A percentile compares a stretch with the other conserved stretches of the same genome.
Conservation (phyloP, 2,888 invertebrate species). For the Thymelicus acteon region DNA sequence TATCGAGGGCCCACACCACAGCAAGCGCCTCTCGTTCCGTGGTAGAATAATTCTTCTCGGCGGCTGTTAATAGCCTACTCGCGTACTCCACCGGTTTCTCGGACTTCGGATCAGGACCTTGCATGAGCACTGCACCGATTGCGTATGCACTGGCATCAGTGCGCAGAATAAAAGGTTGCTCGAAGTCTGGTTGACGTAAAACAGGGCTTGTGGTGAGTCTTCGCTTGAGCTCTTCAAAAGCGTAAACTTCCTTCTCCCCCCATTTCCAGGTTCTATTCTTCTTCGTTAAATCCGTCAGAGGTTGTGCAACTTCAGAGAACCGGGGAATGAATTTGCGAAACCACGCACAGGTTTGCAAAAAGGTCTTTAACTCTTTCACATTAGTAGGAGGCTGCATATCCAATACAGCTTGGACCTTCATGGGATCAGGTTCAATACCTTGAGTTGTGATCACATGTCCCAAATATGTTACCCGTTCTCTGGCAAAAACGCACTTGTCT, state of each 20-base stretch:
- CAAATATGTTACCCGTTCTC: too few species aligned
- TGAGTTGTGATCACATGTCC: too few species aligned
- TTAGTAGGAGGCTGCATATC: neutral
- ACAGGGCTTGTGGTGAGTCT: too few species aligned
- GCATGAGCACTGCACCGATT: constrained; percentile 40
- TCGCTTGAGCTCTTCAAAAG: constrained; percentile 33
- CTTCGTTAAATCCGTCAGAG: neutral
- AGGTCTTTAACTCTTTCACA: neutral
- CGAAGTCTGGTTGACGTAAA: too few species aligned
- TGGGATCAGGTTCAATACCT: too few species aligned
- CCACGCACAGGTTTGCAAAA: neutral
- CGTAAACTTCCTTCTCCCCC: neutral
- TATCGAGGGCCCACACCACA: too few species aligned
- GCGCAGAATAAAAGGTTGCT: too few species aligned
- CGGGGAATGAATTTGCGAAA: constrained; percentile 1
- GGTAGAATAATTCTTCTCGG: constrained; percentile 54
- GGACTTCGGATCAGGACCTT: constrained; percentile 12
- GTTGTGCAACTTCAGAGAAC: constrained; percentile 3
- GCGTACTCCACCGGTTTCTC: constrained; percentile 49
- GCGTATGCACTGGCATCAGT: too few species aligned
- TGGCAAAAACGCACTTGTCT: too few species aligned
- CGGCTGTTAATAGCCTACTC: constrained; percentile 42
- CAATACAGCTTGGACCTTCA: too few species aligned
- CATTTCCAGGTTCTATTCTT: constrained; percentile 4
- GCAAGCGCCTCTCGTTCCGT: constrained; percentile 60